phyloP scores from a whole-genome alignment of 2,113 vertebrate genomes.

The Callipepla californica region DNA sequence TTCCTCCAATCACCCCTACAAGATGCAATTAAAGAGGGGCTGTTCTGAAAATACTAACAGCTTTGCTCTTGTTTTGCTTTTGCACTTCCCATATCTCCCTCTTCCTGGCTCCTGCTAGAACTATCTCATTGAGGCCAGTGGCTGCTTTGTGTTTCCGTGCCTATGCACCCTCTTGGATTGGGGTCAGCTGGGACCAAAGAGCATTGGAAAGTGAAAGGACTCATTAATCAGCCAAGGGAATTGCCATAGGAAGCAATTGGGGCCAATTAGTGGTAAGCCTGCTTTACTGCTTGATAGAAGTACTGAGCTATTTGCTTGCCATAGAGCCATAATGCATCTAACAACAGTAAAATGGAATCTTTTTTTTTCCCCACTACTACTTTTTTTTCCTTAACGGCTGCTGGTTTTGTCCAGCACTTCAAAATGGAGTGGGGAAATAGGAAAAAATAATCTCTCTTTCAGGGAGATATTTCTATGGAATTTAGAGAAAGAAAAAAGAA shows the following conservation, averaged over 20 bases:
- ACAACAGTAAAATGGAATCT: background rate
- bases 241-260: background rate
- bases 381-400: background rate
- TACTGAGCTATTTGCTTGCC: background rate
- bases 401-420: background rate
- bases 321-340: background rate
- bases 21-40: background rate
- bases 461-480: background rate
- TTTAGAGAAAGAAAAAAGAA: constrained; percentile 14
- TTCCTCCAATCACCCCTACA: background rate
- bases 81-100: background rate
- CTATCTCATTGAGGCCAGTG: background rate
- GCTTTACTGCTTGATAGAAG: background rate
- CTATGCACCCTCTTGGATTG: background rate
- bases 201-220: background rate
- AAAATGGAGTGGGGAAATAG: background rate
- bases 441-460: background rate
- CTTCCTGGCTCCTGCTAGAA: background rate
- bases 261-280: background rate
- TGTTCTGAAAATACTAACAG: constrained; percentile 5
- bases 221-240: background rate
- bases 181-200: background rate
- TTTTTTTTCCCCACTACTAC: background rate
- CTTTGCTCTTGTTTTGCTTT: constrained; percentile 11
- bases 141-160: background rate